Percentiles rank a stretch among this genome's conserved stretches.
Conservation (phyloP, 2,888 invertebrate genomes). For the Ceratothoa steindachneri region DNA sequence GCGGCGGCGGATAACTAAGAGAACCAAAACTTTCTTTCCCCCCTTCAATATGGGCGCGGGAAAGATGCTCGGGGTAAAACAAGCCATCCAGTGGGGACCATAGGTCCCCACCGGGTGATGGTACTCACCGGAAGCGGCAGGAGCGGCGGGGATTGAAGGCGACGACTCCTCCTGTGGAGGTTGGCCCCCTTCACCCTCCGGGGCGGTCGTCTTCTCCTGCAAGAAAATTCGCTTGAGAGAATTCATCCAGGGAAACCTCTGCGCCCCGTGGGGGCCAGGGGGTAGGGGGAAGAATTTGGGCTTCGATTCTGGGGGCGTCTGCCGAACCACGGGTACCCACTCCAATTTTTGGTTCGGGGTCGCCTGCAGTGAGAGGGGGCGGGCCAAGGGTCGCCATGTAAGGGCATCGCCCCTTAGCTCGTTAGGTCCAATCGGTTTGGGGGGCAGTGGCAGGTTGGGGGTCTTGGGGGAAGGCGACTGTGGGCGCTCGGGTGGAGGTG, state of each 20-base stretch:
- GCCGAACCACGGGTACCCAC: not conserved
- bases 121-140: too few species aligned
- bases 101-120: too few species aligned
- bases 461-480: too few species aligned
- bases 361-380: not conserved
- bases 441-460: too few species aligned
- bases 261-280: not conserved
- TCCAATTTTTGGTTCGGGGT: not conserved
- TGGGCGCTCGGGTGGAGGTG: too few species aligned
- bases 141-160: too few species aligned
- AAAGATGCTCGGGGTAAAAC: too few species aligned
- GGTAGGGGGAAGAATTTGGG: not conserved
- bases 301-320: not conserved
- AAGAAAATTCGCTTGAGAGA: not conserved
- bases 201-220: not conserved
- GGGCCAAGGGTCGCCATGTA: not conserved
- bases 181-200: not conserved
- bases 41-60: too few species aligned
- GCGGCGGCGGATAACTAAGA: too few species aligned
- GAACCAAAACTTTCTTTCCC: too few species aligned
- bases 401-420: not conserved
- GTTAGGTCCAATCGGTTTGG: not conserved
- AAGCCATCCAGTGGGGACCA: too few species aligned
- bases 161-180: not conserved
- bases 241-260: not conserved